Evolutionary conservation across 2,888 invertebrate genomes (phyloP).

Genomic region (Tachystola acroxantha): DNA sequence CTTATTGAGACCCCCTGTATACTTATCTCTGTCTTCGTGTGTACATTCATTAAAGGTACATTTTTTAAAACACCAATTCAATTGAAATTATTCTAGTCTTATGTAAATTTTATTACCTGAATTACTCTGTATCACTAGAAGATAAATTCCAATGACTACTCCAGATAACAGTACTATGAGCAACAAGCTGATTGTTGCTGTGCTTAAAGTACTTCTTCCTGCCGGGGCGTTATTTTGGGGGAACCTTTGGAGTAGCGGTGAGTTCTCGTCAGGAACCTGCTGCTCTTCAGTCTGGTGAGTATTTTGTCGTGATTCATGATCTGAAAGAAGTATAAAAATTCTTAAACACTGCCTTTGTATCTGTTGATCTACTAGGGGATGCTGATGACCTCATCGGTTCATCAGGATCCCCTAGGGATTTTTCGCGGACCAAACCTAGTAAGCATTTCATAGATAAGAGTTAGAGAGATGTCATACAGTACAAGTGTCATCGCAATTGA

Average conservation of each 20-base stretch:
- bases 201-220: constrained; percentile 13
- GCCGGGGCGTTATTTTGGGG: constrained; percentile 15
- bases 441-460: too few species aligned
- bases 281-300: constrained; percentile 29
- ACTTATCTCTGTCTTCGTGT: too few species aligned
- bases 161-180: constrained; percentile 45
- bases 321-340: constrained; percentile 19
- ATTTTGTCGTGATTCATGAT: constrained; percentile 51
- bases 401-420: too few species aligned
- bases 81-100: too few species aligned
- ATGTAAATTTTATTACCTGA: constrained; percentile 54
- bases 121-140: constrained; percentile 47
- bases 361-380: too few species aligned
- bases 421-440: too few species aligned
- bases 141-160: constrained; percentile 52
- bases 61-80: too few species aligned
- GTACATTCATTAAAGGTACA: too few species aligned
- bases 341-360: constrained; percentile 3
- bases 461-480: too few species aligned
- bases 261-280: constrained; percentile 29
- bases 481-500: too few species aligned
- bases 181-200: constrained; percentile 36
- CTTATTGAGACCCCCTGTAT: too few species aligned
- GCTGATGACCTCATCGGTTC: too few species aligned
- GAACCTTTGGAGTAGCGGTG: constrained; percentile 44